These are phyloP conservation scores for Plusia festucae DNA, from an alignment of 2,888 invertebrate genomes.

Conservation along the genomic window DNA sequence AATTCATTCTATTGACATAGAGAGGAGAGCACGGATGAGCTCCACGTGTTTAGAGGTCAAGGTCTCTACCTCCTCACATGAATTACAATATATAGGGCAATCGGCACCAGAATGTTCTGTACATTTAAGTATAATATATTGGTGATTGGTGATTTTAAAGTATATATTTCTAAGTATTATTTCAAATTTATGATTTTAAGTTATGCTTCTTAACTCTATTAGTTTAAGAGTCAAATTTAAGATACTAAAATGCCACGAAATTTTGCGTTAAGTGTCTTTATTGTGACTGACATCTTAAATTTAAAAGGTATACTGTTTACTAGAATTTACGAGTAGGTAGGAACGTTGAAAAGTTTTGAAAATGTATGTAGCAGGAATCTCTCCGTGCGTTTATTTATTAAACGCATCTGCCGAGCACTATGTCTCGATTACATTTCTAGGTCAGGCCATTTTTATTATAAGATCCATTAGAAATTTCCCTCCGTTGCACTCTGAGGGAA, in stretches of 20 bases:
- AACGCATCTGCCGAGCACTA: slow-evolving; percentile 4
- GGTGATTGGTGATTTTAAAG: no score
- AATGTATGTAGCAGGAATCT: background rate
- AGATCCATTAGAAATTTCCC: slow-evolving; percentile 4
- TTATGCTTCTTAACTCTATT: no score
- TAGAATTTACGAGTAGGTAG: no score
- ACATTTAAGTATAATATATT: no score
- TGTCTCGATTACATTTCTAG: slow-evolving; percentile 1
- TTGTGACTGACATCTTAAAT: no score
- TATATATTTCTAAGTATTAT: no score
- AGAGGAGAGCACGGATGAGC: background rate
- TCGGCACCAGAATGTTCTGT: background rate
- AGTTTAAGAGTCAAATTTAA: no score
- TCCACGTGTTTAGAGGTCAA: background rate
- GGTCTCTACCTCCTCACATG: background rate
- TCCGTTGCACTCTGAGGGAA: slow-evolving; percentile 1
- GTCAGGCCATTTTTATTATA: slow-evolving; percentile 2
- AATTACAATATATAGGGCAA: background rate
- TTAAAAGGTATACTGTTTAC: no score
- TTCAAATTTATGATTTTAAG: no score
- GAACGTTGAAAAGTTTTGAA: no score
- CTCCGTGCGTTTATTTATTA: background rate
- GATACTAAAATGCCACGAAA: no score
- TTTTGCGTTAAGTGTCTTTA: no score
- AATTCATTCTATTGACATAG: background rate